A percentile compares a stretch with the other conserved stretches of the same genome.
phyloP scores from a whole-genome alignment of 2,888 invertebrate genomes.

The Yponomeuta plumbellus region DNA sequence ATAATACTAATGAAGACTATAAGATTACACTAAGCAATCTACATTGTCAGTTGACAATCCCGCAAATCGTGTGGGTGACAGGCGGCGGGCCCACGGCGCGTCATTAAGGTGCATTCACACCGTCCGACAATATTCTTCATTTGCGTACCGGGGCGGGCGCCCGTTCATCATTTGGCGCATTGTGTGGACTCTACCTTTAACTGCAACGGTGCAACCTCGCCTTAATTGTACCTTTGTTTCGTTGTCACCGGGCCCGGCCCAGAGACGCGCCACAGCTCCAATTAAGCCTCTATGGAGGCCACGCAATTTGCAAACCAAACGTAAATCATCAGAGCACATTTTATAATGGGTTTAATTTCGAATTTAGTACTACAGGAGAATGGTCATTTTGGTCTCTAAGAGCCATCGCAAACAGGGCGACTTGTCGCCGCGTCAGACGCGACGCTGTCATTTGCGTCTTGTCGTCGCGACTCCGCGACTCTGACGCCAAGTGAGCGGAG shows the following conservation, averaged over 20 bases:
- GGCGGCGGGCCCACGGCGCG: conserved; percentile 43
- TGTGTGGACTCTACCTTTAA: conserved; percentile 58
- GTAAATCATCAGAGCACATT: background rate
- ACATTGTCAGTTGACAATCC: conserved; percentile 45
- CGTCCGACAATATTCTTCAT: conserved; percentile 76
- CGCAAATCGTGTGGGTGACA: conserved; percentile 59
- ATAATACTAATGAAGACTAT: background rate
- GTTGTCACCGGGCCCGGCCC: conserved; percentile 13
- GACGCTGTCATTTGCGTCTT: no score
- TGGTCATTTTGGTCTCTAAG: no score
- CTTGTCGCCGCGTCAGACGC: no score
- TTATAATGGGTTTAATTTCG: background rate
- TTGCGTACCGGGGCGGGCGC: conserved; percentile 58
- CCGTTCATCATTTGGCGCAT: conserved; percentile 67
- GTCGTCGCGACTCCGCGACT: no score
- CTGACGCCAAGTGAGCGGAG: no score
- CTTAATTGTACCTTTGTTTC: conserved; percentile 73
- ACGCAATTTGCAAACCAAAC: background rate
- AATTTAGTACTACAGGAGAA: no score
- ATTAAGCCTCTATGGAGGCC: background rate
- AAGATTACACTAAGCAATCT: background rate
- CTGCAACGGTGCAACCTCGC: conserved; percentile 58
- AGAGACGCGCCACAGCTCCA: background rate
- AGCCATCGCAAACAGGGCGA: no score
- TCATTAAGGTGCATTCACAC: conserved; percentile 74